phyloP scores from a whole-genome alignment of 2,797 vertebrate genomes.

The Graptemys geographica region DNA sequence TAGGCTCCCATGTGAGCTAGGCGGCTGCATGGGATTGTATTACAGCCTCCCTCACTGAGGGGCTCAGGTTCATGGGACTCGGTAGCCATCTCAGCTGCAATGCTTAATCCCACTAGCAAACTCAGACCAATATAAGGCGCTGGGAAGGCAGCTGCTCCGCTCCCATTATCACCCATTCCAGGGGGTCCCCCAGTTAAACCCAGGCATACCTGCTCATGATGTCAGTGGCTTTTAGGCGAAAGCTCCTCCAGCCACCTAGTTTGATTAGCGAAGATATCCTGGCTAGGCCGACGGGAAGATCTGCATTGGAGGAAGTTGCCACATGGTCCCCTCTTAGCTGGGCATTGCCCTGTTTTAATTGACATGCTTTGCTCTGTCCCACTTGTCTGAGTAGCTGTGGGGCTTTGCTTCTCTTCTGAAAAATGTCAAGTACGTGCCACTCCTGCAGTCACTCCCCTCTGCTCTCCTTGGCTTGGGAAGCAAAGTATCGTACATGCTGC shows the following conservation, averaged over 20 bases:
- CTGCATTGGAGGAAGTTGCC: accelerated
- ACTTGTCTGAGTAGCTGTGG: not conserved
- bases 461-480: not conserved
- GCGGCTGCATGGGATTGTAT: not conserved
- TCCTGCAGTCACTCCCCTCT: not conserved
- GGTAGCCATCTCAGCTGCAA: not conserved
- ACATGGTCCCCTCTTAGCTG: accelerated
- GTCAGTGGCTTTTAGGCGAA: not conserved
- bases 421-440: not conserved
- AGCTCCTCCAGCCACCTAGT: accelerated
- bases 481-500: not conserved
- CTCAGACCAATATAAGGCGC: not conserved
- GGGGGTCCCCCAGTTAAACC: not conserved
- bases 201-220: not conserved
- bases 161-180: not conserved
- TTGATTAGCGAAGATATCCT: not conserved
- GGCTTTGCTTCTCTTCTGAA: not conserved
- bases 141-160: not conserved
- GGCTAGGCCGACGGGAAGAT: not conserved
- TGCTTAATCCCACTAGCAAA: not conserved
- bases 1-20: not conserved
- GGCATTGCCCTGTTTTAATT: accelerated
- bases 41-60: accelerated
- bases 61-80: not conserved
- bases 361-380: not conserved